Evolutionary conservation across 2,888 invertebrate species (phyloP).

Genomic region (Furcula furcula): DNA sequence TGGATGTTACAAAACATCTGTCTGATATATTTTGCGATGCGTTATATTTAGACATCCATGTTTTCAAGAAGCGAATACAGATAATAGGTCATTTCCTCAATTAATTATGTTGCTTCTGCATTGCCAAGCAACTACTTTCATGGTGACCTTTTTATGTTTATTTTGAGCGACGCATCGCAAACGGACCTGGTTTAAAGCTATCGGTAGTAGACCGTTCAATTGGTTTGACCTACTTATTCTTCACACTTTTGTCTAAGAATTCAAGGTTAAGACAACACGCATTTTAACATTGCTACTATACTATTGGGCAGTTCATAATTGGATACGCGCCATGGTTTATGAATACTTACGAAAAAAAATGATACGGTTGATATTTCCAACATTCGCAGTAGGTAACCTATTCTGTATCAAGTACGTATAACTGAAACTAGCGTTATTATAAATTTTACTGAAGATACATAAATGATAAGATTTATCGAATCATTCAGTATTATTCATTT

Average conservation of each 20-base stretch:
- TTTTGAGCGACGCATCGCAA: conserved; percentile 58
- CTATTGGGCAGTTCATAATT: conserved; percentile 16
- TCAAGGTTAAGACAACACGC: conserved; percentile 45
- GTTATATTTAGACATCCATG: conserved; percentile 12
- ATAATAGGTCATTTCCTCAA: conserved; percentile 63
- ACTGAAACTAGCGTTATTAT: too few species aligned
- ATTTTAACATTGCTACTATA: conserved; percentile 14
- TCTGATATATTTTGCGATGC: conserved; percentile 13
- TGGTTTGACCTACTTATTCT: conserved; percentile 59
- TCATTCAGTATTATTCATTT: too few species aligned
- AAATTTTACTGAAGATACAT: too few species aligned
- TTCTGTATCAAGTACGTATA: too few species aligned
- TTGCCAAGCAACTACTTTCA: conserved; percentile 60
- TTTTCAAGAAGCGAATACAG: conserved; percentile 24
- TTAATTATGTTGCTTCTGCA: conserved; percentile 59
- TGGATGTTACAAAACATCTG: conserved; percentile 8
- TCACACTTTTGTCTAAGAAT: conserved; percentile 26
- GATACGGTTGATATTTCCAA: too few species aligned
- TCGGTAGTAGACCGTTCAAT: conserved; percentile 45
- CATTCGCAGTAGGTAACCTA: too few species aligned
- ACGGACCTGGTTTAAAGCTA: conserved; percentile 42
- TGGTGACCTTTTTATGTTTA: conserved; percentile 70
- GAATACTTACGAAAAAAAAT: conserved; percentile 8
- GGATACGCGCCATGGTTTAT: conserved; percentile 13
- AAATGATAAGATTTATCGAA: too few species aligned